Conservation (phyloP, 2,113 vertebrate genomes). For the Myodes glareolus region DNA sequence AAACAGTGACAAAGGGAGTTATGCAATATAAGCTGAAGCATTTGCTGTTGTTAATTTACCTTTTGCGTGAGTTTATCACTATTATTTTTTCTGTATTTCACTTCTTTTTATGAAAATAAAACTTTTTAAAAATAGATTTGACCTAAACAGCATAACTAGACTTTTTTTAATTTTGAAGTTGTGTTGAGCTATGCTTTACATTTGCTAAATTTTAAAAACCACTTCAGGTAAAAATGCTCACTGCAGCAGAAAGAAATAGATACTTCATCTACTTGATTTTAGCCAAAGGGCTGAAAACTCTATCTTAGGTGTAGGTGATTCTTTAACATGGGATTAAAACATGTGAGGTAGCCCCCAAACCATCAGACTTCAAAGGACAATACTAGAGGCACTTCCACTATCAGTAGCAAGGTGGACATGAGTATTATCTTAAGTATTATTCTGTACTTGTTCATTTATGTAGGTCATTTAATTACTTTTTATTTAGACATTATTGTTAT, state of each 20-base stretch:
- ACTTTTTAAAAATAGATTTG: conserved; percentile 16
- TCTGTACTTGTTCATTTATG: not conserved
- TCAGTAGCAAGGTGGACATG: not conserved
- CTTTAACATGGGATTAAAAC: not conserved
- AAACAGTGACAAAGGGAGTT: conserved; percentile 54
- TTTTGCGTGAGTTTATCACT: conserved; percentile 24
- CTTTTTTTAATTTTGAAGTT: not conserved
- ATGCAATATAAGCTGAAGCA: conserved; percentile 17
- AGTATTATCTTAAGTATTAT: not conserved
- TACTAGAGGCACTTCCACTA: not conserved
- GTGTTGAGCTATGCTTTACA: not conserved
- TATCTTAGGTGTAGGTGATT: not conserved
- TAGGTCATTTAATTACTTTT: conserved; percentile 39
- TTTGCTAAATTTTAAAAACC: conserved; percentile 43
- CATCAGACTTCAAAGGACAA: not conserved
- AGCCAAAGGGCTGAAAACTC: not conserved
- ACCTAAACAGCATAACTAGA: not conserved
- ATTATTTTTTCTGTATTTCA: conserved; percentile 55
- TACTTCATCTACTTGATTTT: not conserved
- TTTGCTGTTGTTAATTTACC: conserved; percentile 49
- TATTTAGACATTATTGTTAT: not conserved
- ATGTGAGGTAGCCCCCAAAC: not conserved
- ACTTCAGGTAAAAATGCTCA: conserved; percentile 35
- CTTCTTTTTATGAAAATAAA: conserved; percentile 33
- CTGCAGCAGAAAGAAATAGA: not conserved